phyloP scores from a whole-genome alignment of 2,113 vertebrate species.

The Dromas ardeola region DNA sequence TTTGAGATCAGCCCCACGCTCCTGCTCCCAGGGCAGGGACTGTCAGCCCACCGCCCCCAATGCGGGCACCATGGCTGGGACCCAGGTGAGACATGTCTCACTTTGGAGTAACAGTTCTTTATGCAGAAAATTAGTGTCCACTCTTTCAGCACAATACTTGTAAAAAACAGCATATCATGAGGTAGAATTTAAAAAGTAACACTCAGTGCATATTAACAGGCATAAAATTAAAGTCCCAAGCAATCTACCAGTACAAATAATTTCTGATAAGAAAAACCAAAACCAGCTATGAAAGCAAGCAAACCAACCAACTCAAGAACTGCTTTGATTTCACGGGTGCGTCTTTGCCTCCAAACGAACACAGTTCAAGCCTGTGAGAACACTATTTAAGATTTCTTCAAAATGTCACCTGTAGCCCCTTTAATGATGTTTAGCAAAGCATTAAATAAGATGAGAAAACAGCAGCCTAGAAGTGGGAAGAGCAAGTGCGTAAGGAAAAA shows the following conservation, averaged over 20 bases:
- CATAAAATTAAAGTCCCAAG: background rate
- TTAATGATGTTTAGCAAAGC: background rate
- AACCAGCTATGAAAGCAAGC: background rate
- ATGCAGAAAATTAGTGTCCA: background rate
- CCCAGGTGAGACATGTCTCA: background rate
- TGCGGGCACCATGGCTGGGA: background rate
- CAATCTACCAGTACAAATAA: background rate
- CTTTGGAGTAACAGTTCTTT: background rate
- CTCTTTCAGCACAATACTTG: constrained; percentile 38
- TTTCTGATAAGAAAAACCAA: background rate
- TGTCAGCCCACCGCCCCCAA: background rate
- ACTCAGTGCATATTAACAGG: constrained; percentile 54
- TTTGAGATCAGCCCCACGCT: background rate
- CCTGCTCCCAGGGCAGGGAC: no score
- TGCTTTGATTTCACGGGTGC: fast-evolving
- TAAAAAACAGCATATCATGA: constrained; percentile 56
- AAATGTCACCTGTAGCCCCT: background rate
- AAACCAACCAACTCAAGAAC: background rate
- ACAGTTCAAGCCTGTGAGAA: background rate
- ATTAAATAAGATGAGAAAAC: background rate
- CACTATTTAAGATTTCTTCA: background rate
- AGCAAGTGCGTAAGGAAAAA: background rate
- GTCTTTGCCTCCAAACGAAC: background rate
- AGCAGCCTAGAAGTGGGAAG: background rate
- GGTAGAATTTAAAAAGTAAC: constrained; percentile 63